A percentile compares a stretch with the other conserved stretches of the same genome.
Conservation (phyloP, 2,888 invertebrate genomes). For the Epistrophella euchroma region DNA sequence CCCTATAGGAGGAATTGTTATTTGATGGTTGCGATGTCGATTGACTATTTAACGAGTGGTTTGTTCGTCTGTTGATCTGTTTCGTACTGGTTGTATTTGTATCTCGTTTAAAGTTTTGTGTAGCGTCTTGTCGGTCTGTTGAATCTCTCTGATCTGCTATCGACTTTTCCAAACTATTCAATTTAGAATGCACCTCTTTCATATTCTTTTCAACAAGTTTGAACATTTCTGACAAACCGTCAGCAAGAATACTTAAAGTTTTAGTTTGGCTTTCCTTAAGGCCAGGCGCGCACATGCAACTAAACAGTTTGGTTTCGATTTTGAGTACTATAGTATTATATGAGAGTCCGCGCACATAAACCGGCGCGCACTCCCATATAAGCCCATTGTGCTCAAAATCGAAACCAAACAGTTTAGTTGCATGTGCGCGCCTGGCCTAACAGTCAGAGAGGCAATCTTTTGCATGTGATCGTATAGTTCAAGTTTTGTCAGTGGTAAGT, state of each 20-base stretch:
- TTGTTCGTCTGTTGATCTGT: neutral
- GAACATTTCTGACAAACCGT: neutral
- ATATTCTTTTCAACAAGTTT: neutral
- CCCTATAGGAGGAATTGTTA: neutral
- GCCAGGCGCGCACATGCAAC: no score
- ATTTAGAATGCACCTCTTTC: neutral
- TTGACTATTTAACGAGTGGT: neutral
- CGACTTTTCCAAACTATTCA: neutral
- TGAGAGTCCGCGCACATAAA: no score
- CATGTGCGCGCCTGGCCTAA: no score
- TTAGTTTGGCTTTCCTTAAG: conserved; percentile 6
- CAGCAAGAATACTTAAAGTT: neutral
- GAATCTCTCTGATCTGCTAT: neutral
- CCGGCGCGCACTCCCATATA: no score
- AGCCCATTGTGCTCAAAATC: no score
- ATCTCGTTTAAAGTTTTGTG: no score
- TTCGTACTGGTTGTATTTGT: neutral
- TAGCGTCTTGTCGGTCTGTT: neutral
- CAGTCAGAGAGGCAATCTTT: neutral
- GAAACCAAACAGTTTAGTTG: no score
- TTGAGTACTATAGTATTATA: no score
- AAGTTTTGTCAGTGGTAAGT: neutral
- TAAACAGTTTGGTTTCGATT: no score
- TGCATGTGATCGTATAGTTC: neutral
- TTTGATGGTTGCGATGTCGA: neutral